Conservation (phyloP, 2,888 invertebrate genomes). For the Brenthis hecate region DNA sequence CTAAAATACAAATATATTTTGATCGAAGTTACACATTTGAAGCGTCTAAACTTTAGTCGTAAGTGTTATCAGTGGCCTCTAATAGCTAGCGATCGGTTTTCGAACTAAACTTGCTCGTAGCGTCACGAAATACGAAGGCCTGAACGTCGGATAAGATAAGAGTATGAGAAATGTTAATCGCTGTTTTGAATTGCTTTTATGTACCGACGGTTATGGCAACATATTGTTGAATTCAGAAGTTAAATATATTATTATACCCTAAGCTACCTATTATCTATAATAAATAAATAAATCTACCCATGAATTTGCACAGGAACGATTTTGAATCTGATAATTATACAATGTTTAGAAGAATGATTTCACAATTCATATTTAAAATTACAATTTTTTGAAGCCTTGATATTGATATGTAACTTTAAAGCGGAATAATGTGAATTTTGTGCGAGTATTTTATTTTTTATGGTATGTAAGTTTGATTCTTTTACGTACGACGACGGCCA, state of each 20-base stretch:
- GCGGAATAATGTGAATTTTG: too few relatives aligned
- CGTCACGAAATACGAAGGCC: conserved; percentile 62
- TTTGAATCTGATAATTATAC: too few relatives aligned
- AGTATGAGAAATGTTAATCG: conserved; percentile 67
- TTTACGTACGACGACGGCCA: too few relatives aligned
- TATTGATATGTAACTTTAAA: too few relatives aligned
- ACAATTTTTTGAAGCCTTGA: too few relatives aligned
- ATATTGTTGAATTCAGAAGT: conserved; percentile 41
- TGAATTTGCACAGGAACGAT: neutral
- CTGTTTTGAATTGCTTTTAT: conserved; percentile 70
- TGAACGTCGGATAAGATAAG: conserved; percentile 60
- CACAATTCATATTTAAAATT: too few relatives aligned
- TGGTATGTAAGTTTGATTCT: too few relatives aligned
- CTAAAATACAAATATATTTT: conserved; percentile 33
- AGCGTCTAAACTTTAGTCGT: conserved; percentile 43
- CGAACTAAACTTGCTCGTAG: conserved; percentile 62
- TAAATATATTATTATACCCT: conserved; percentile 33
- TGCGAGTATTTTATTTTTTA: too few relatives aligned
- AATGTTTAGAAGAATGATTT: too few relatives aligned
- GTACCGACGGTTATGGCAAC: conserved; percentile 53
- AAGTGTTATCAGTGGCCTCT: conserved; percentile 60
- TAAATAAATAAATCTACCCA: too few relatives aligned
- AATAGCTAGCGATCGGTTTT: conserved; percentile 65
- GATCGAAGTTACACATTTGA: conserved; percentile 35
- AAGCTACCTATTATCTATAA: conserved; percentile 2